A percentile compares a stretch with the other conserved stretches of the same genome.
These are phyloP conservation scores for Anguilla anguilla DNA, from an alignment of 2,797 vertebrate genomes.

Conservation along the genomic window DNA sequence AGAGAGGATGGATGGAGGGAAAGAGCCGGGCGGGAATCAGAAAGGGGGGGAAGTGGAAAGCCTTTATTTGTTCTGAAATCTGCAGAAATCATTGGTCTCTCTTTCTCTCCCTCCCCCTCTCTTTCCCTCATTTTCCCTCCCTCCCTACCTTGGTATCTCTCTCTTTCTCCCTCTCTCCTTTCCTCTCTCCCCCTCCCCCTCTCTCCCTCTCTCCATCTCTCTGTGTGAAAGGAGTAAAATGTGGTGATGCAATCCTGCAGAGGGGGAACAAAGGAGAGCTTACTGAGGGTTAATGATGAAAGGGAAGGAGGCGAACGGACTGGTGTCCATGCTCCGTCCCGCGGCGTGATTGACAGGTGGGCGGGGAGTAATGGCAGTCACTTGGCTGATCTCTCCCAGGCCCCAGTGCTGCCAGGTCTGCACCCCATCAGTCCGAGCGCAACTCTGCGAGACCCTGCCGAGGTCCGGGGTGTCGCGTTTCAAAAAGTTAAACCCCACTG, in stretches of 20 bases:
- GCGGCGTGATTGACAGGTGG: constrained; percentile 6
- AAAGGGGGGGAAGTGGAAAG: not conserved
- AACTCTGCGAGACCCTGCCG: constrained; percentile 53
- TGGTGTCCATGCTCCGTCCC: constrained; percentile 29
- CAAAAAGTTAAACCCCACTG: constrained; percentile 36
- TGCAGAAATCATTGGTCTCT: not conserved
- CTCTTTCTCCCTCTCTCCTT: not conserved
- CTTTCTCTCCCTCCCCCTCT: not conserved
- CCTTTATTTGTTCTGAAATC: not conserved
- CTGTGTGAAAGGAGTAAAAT: not conserved
- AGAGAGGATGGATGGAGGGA: not conserved
- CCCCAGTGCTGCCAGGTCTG: constrained; percentile 36
- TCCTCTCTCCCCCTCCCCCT: not conserved
- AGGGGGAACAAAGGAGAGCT: constrained; percentile 7
- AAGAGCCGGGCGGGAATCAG: not conserved
- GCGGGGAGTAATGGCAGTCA: not conserved
- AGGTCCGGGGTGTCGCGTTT: constrained; percentile 58
- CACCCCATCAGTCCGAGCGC: constrained; percentile 32
- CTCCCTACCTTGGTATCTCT: not conserved
- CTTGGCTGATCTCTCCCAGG: constrained; percentile 40
- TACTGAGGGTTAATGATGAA: constrained; percentile 4
- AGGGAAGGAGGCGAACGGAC: not conserved
- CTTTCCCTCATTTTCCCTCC: not conserved
- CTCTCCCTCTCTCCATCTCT: not conserved
- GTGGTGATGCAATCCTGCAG: constrained; percentile 5